These are phyloP conservation scores for Loriculus beryllinus DNA, from an alignment of 2,797 vertebrate species.

Conservation along the genomic window DNA sequence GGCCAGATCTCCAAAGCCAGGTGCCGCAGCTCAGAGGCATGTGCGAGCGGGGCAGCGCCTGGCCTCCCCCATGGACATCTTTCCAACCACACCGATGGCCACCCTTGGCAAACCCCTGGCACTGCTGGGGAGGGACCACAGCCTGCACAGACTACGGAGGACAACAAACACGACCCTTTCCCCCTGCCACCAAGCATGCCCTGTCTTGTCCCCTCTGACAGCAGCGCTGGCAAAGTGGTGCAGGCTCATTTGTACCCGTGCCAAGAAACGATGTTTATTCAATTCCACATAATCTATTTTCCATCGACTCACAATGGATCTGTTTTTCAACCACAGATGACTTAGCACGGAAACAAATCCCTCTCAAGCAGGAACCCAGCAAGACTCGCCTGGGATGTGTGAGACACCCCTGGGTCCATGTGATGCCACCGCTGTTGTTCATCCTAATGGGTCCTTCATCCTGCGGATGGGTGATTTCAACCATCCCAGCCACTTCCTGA, in stretches of 20 bases:
- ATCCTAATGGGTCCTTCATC: background rate
- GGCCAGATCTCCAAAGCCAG: slow-evolving; percentile 59
- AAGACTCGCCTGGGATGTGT: background rate
- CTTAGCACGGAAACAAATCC: slow-evolving; percentile 23
- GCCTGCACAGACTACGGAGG: background rate
- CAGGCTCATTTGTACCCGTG: background rate
- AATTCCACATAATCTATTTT: slow-evolving; percentile 51
- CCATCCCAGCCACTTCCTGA: background rate
- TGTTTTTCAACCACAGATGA: slow-evolving; percentile 51
- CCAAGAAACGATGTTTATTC: slow-evolving; percentile 58
- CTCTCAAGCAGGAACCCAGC: background rate
- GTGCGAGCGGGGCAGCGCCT: accelerated
- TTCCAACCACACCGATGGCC: background rate
- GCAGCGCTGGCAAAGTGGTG: background rate
- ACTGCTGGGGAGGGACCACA: background rate
- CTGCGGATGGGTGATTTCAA: background rate
- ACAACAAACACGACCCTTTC: background rate
- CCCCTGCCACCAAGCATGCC: background rate
- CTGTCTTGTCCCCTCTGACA: background rate
- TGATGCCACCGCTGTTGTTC: background rate
- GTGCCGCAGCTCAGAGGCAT: background rate
- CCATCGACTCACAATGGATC: slow-evolving; percentile 53
- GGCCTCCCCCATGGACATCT: background rate
- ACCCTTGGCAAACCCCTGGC: accelerated
- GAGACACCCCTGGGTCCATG: background rate